Percentiles rank a stretch among this genome's conserved stretches.
phyloP scores from a whole-genome alignment of 2,797 vertebrate genomes.

The Erethizon dorsatum region DNA sequence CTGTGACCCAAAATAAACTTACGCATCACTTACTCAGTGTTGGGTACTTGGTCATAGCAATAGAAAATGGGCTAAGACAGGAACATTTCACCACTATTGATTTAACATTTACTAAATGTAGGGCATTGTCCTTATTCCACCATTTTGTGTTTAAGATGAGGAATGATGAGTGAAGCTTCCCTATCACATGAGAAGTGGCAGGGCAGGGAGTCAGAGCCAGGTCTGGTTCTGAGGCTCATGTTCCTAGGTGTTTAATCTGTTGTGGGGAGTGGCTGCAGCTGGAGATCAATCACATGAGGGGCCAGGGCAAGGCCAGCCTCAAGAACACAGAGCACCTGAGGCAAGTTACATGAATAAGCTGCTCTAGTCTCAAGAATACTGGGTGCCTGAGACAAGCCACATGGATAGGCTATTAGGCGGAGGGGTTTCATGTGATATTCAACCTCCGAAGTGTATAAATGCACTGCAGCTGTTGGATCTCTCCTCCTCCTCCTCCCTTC shows the following conservation, averaged over 20 bases:
- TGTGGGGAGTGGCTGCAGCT: no score
- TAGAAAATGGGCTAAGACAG: not conserved
- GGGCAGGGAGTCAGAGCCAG: not conserved
- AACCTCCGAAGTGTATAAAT: no score
- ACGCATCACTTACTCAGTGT: not conserved
- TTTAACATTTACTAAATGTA: not conserved
- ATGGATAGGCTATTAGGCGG: no score
- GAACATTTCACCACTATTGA: not conserved
- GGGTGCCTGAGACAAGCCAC: no score
- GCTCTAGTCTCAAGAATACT: no score
- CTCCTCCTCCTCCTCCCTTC: no score
- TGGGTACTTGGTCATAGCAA: not conserved
- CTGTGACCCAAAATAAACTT: not conserved
- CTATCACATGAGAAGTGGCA: not conserved
- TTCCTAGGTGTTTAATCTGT: not conserved
- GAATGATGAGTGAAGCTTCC: not conserved
- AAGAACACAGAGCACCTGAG: no score
- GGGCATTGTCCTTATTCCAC: not conserved
- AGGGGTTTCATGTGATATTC: no score
- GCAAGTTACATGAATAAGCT: no score
- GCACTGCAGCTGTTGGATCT: no score
- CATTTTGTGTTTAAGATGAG: constrained; percentile 6
- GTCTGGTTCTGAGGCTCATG: not conserved
- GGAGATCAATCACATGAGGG: no score
- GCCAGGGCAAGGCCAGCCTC: no score